Evolutionary conservation across 1,140 invertebrate species (phyloP).

Genomic region (Atta cephalotes): DNA sequence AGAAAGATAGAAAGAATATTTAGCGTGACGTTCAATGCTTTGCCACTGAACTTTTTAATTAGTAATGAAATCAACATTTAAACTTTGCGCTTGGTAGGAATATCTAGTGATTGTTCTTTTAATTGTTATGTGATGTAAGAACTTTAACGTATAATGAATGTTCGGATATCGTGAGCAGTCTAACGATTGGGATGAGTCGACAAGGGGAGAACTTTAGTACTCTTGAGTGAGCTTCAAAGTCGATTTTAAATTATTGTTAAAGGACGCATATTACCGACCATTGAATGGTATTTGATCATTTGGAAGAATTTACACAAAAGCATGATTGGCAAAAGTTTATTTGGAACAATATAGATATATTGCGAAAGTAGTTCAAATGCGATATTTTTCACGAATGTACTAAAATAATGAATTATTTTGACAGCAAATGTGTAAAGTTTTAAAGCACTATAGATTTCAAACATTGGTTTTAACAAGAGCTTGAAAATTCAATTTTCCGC

Average conservation of each 20-base stretch:
- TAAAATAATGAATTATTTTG: constrained; percentile 31
- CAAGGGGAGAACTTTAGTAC: constrained; percentile 69
- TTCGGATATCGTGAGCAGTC: constrained; percentile 51
- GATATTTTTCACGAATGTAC: neutral
- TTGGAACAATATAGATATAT: neutral
- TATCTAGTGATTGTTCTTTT: constrained; percentile 40
- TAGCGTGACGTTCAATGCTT: neutral
- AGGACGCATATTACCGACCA: constrained; percentile 65
- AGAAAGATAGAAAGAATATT: constrained; percentile 11
- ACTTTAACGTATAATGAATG: constrained; percentile 49
- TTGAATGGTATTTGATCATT: constrained; percentile 61
- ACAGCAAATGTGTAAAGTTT: neutral
- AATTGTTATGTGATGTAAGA: constrained; percentile 52
- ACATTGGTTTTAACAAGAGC: constrained; percentile 26
- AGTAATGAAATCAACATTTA: constrained; percentile 25
- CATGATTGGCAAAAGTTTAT: neutral
- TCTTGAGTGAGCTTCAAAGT: constrained; percentile 68
- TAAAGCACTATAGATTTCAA: constrained; percentile 26
- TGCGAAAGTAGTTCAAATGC: neutral
- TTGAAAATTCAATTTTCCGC: neutral
- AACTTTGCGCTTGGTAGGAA: neutral
- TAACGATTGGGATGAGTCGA: constrained; percentile 65
- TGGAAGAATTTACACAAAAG: constrained; percentile 12
- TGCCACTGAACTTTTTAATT: neutral
- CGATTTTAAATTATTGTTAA: constrained; percentile 71